phyloP scores from a whole-genome alignment of 1,140 invertebrate genomes.

The Heliconius congener region DNA sequence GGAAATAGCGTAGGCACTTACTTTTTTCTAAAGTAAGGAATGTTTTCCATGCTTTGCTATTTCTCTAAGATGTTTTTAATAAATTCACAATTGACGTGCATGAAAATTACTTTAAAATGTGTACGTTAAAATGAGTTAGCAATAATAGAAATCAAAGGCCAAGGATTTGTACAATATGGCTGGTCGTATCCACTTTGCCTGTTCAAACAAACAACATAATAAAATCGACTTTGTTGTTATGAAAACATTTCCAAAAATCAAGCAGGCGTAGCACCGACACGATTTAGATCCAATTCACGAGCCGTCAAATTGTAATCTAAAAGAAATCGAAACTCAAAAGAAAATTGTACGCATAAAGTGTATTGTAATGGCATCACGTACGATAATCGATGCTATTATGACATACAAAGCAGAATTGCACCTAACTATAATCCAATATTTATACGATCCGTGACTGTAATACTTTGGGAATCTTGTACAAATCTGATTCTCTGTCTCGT shows the following conservation, averaged over 20 bases:
- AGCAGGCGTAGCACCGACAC: conserved; percentile 64
- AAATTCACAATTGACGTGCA: background rate
- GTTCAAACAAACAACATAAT: conserved; percentile 57
- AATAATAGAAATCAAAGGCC: conserved; percentile 32
- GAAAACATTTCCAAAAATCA: conserved; percentile 62
- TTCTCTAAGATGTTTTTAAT: conserved; percentile 23
- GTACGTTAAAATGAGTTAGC: background rate
- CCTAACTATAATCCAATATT: conserved; percentile 81
- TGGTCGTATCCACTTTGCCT: conserved; percentile 34
- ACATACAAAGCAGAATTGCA: conserved; percentile 78
- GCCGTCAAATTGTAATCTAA: conserved; percentile 66
- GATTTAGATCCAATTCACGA: conserved; percentile 63
- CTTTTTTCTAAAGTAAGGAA: conserved; percentile 29
- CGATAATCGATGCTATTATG: conserved; percentile 78
- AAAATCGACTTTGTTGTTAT: conserved; percentile 47
- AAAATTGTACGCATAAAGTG: conserved; percentile 58
- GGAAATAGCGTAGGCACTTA: conserved; percentile 29
- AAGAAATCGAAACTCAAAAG: conserved; percentile 68
- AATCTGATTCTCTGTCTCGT: conserved; percentile 47
- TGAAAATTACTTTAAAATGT: background rate
- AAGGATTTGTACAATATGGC: conserved; percentile 29
- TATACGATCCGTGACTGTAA: conserved; percentile 69
- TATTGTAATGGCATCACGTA: conserved; percentile 80
- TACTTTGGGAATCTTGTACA: conserved; percentile 50
- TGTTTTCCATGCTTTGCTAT: conserved; percentile 28